These are phyloP conservation scores for Perognathus longimembris DNA, from an alignment of 2,113 vertebrate genomes.

Conservation along the genomic window DNA sequence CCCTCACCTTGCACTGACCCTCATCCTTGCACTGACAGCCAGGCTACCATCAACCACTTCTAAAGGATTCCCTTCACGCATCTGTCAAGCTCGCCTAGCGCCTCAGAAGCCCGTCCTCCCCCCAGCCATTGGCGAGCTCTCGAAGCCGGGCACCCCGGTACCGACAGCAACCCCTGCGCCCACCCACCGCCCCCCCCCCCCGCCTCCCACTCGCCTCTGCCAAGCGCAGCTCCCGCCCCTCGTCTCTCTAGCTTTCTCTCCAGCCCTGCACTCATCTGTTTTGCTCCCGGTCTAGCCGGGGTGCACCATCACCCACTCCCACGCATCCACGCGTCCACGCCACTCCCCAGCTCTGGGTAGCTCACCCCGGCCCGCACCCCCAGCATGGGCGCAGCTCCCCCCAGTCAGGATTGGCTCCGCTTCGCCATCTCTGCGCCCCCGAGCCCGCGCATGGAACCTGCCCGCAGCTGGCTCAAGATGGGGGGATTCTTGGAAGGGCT, in stretches of 20 bases:
- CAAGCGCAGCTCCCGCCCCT: rapidly evolving
- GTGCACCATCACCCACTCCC: rapidly evolving
- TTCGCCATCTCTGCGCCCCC: background rate
- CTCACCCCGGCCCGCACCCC: background rate
- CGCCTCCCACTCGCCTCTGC: background rate
- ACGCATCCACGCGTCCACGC: background rate
- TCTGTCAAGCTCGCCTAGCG: background rate
- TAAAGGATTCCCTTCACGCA: background rate
- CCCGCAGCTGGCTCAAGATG: background rate
- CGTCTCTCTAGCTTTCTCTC: background rate
- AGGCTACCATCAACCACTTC: too few species aligned
- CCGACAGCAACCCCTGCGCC: rapidly evolving
- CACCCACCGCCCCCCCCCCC: background rate
- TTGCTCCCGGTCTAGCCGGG: rapidly evolving
- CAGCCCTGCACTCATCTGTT: background rate
- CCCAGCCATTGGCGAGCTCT: rapidly evolving
- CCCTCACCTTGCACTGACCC: background rate
- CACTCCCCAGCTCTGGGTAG: rapidly evolving
- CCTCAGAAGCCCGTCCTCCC: background rate
- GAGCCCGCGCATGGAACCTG: background rate
- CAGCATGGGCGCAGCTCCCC: too few species aligned
- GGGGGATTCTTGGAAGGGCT: background rate
- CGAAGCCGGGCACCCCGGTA: background rate
- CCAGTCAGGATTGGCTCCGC: too few species aligned
- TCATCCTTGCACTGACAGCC: background rate